A percentile compares a stretch with the other conserved stretches of the same genome.
Evolutionary conservation across 2,888 invertebrate genomes (phyloP).

Genomic region (Helobdella robusta): DNA sequence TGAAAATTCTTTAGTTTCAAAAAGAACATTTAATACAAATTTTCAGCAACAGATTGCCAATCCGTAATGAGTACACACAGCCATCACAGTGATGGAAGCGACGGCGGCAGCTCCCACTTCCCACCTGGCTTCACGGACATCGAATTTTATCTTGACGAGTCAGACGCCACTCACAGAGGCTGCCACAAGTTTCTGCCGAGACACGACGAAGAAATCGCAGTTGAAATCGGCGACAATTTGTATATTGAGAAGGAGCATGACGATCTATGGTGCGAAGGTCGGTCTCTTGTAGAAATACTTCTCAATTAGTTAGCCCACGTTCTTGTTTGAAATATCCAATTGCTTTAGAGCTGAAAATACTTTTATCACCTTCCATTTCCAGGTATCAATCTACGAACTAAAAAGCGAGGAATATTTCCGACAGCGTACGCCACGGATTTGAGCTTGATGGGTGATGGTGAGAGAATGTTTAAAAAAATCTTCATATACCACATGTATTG

Average conservation of each 20-base stretch:
- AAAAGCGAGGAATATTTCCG: conserved; percentile 87
- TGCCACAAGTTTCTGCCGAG: conserved; percentile 89
- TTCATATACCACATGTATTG: conserved; percentile 41
- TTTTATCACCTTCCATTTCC: conserved; percentile 28
- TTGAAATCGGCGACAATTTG: conserved; percentile 93
- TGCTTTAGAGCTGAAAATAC: neutral
- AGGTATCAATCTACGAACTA: conserved; percentile 88
- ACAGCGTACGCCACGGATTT: conserved; percentile 93
- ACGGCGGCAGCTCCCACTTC: neutral
- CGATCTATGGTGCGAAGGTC: conserved; percentile 95
- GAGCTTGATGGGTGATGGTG: conserved; percentile 79
- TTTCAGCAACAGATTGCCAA: conserved; percentile 9
- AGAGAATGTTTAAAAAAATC: neutral
- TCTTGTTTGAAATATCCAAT: neutral
- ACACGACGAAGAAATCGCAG: conserved; percentile 86
- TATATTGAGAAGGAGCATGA: conserved; percentile 78
- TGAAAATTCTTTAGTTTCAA: neutral
- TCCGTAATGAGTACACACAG: conserved; percentile 8
- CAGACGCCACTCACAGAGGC: conserved; percentile 88
- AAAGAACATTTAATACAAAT: too few species aligned
- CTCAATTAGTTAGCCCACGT: too few species aligned
- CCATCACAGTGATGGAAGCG: neutral
- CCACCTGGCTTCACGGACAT: conserved; percentile 20
- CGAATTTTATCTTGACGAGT: conserved; percentile 58
- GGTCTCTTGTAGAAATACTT: too few species aligned